Conservation (phyloP, 2,113 vertebrate genomes). For the Tiliqua scincoides region DNA sequence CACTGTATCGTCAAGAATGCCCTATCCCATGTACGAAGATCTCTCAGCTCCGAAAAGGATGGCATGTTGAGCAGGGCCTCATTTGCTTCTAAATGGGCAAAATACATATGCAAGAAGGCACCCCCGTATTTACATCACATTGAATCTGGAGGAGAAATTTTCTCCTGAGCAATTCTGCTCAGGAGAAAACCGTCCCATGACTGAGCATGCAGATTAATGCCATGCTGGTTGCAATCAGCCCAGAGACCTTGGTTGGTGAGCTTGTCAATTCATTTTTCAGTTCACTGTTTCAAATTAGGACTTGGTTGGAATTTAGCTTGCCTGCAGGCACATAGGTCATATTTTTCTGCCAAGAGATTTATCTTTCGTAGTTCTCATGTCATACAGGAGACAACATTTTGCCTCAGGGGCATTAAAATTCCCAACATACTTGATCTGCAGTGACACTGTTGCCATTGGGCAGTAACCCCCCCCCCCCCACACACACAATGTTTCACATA, state of each 20-base stretch:
- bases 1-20: background rate
- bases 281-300: background rate
- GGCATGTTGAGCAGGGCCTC: background rate
- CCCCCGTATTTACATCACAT: background rate
- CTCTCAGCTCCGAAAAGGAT: background rate
- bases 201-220: conserved; percentile 9
- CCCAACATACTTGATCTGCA: conserved; percentile 38
- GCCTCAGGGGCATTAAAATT: conserved; percentile 38
- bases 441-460: conserved; percentile 36
- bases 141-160: conserved; percentile 43
- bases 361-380: conserved; percentile 41
- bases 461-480: background rate
- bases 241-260: conserved; percentile 37
- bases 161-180: conserved; percentile 37
- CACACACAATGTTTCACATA: conserved; percentile 1
- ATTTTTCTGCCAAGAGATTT: conserved; percentile 34
- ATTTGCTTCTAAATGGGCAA: background rate
- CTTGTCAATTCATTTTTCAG: conserved; percentile 37
- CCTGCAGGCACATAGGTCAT: conserved; percentile 40
- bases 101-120: background rate
- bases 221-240: conserved; percentile 35
- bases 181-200: conserved; percentile 8
- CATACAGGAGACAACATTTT: conserved; percentile 42
- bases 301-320: conserved; percentile 40
- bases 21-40: background rate